Evolutionary conservation across 2,888 invertebrate genomes (phyloP), one percentile per base, ranked within the genome.

Genomic region (Hypercompe scribonia): DNA sequence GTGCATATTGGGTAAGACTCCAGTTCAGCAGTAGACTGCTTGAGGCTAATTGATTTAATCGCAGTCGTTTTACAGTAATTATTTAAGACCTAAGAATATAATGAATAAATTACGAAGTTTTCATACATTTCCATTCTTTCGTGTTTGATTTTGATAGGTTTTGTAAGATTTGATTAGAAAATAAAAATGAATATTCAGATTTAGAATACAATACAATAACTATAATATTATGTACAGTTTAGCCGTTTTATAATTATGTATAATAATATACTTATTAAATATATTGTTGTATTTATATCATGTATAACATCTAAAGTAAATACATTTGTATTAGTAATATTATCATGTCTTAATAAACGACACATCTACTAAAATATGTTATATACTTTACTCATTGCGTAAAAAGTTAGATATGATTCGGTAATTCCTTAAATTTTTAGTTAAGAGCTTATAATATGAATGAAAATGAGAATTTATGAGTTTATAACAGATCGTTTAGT

Each of bases 161-260:
- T n/a, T n/a, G n/a, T n/a, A n/a, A n/a, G n/a, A n/a, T n/a, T n/a
- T n/a, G n/a, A n/a, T n/a, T n/a, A n/a, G n/a, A n/a, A n/a, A n/a
- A n/a, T n/a, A n/a, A n/a, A n/a, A n/a, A n/a, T n/a, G n/a, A n/a
- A 50, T 65, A 8, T 73, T 73, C 24, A 54, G 78, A 75, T 75
- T 79, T 13, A 74, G 69, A 77, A 70, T 77, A 77, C 63, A 76
- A 77, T 72, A 72, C 65, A n/a, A 74, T 72, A 68, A 73, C 72
- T 77, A 81, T 64, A 69, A 75, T 74, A 72, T 73, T 83, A 80
- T 83, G 71, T 83, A 83, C 81, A 81, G 78, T 83, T 83, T 81
- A 83, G 83, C 83, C 68, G 71, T 81, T 80, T 78, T 70, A 76
- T 75, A 46, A 21, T 46, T 46, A 50, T 50, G 50, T 24, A 74